phyloP scores from a whole-genome alignment of 2,888 invertebrate genomes.

The Tenthredo notha region DNA sequence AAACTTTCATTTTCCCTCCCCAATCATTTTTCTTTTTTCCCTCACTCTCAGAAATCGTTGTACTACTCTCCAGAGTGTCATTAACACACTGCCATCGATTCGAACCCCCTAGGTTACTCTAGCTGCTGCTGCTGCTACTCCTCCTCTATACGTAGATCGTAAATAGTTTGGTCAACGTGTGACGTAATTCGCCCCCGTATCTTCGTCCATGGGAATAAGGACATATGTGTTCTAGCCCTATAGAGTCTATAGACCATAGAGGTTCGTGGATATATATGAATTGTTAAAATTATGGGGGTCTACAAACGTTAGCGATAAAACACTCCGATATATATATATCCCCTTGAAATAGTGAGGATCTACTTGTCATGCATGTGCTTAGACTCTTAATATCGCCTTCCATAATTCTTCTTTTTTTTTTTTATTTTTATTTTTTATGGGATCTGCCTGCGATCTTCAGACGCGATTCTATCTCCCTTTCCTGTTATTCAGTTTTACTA shows the following conservation, averaged over 20 bases:
- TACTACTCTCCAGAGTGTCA: slow-evolving; percentile 39
- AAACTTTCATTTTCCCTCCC: not conserved
- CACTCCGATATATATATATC: slow-evolving; percentile 22
- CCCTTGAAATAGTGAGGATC: not conserved
- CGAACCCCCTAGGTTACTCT: not conserved
- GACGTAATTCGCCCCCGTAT: slow-evolving; percentile 34
- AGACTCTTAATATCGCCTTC: slow-evolving; percentile 6
- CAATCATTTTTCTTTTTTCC: not conserved
- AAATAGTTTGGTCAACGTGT: slow-evolving; percentile 46
- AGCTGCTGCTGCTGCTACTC: no score
- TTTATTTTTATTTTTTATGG: not conserved
- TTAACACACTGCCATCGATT: slow-evolving; percentile 47
- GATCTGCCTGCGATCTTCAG: not conserved
- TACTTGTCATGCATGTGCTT: slow-evolving; percentile 9
- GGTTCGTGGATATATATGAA: slow-evolving; percentile 23
- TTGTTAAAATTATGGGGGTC: slow-evolving; percentile 31
- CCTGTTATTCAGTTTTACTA: no score
- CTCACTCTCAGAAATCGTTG: not conserved
- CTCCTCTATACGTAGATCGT: slow-evolving; percentile 7
- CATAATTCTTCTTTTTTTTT: not conserved
- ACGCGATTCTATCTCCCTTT: not conserved
- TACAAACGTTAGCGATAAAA: slow-evolving; percentile 20
- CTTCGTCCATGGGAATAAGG: slow-evolving; percentile 3
- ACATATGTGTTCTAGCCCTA: not conserved
- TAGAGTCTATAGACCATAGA: not conserved